phyloP scores from a whole-genome alignment of 92 coral and sea anemone species.

The Siderastrea radians region DNA sequence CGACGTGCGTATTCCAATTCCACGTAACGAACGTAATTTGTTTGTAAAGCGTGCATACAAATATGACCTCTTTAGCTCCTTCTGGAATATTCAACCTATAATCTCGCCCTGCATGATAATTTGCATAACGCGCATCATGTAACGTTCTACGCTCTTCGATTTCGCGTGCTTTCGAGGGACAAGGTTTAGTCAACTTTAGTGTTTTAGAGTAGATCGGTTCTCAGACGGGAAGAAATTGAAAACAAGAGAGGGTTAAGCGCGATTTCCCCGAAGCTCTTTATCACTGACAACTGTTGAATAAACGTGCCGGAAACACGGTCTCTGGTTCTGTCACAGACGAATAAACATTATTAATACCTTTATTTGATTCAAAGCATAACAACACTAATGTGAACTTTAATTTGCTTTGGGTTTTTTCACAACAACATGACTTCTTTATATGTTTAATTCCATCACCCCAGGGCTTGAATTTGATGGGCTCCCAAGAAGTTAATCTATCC shows the following conservation, averaged over 20 bases:
- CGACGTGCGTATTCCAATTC: neutral
- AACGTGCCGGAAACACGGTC: constrained; percentile 41
- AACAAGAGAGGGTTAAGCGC: neutral
- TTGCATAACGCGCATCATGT: neutral
- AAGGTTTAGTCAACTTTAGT: neutral
- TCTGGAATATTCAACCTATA: constrained; percentile 15
- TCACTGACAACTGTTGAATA: constrained; percentile 19
- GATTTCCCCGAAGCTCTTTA: constrained; percentile 19
- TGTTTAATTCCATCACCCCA: constrained; percentile 5
- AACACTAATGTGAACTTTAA: constrained; percentile 22
- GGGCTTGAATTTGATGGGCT: neutral
- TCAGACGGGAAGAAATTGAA: constrained; percentile 29
- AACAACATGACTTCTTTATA: constrained; percentile 30
- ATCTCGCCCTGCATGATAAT: neutral
- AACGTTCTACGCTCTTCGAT: neutral
- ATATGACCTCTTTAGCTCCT: neutral
- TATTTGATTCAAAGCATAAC: constrained; percentile 33
- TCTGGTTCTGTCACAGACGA: constrained; percentile 36
- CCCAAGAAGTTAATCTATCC: constrained; percentile 1
- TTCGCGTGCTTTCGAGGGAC: neutral
- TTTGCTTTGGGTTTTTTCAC: constrained; percentile 22
- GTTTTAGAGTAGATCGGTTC: neutral
- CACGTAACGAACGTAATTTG: neutral
- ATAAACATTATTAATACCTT: constrained; percentile 31
- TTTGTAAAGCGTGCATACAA: neutral